A percentile compares a stretch with the other conserved stretches of the same genome.
Evolutionary conservation across 2,797 vertebrate genomes (phyloP).

Genomic region (Lepilemur ruficaudatus): DNA sequence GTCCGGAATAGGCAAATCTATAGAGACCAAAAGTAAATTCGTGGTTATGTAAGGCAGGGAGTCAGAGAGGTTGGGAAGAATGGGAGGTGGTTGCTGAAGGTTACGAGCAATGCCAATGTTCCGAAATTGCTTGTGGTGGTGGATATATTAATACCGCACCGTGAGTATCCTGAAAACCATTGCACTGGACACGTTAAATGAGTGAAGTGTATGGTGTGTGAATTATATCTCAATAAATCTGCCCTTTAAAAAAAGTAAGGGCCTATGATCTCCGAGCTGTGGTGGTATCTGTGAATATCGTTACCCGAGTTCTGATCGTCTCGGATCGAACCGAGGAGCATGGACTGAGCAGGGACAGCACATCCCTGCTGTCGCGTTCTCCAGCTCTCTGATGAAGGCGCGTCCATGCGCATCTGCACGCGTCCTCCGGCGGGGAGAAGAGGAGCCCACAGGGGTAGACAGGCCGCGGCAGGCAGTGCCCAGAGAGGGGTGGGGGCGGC

Average conservation of each 20-base stretch:
- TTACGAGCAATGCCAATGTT: background rate
- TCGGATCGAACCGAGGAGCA: background rate
- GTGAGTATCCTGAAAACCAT: background rate
- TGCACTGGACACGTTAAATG: background rate
- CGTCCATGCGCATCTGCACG: rapidly evolving
- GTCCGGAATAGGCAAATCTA: background rate
- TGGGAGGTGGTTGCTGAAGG: too few species aligned
- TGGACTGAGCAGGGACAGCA: background rate
- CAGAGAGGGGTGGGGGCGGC: background rate
- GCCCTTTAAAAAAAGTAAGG: background rate
- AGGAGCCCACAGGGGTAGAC: rapidly evolving
- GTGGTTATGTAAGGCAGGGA: background rate
- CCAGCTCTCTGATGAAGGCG: background rate
- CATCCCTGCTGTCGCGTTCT: background rate
- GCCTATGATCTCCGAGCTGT: background rate
- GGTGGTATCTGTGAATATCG: too few species aligned
- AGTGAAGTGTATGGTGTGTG: background rate
- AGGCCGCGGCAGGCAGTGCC: background rate
- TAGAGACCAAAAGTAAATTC: background rate
- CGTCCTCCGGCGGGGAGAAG: background rate
- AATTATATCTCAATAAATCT: background rate
- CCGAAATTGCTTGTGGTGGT: background rate
- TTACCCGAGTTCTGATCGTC: background rate
- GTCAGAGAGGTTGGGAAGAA: background rate
- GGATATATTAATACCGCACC: too few species aligned